Base-by-base conservation (phyloP, 1,140 invertebrate species). In the Chlorops oryzae region DNA sequence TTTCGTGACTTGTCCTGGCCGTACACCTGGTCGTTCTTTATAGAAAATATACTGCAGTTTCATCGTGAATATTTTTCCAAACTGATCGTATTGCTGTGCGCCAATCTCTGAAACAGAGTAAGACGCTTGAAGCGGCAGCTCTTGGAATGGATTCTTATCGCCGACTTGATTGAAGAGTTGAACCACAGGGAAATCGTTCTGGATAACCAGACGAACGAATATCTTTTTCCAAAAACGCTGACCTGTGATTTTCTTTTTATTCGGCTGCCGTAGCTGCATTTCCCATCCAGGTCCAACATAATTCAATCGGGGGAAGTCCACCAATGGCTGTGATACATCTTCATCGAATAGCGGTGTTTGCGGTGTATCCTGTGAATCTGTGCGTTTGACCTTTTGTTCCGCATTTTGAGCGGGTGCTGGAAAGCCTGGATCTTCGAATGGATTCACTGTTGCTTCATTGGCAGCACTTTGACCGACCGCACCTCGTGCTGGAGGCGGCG, bases 41-140 rank as follows among this genome's bases (percentile, higher is more conserved):
- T 99, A 99, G 73, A 97, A 96, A 24, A 98, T 88, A 66, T 98
- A 98, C 67, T 98, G 95, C 35, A 99, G 75, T 74, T 99, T 99
- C 13, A 98, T 82, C 0, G 96, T 99, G 74, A 99, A 98, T 59
- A 99, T 98, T 77, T 99, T 99, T 4, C 95, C 95, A 72, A 89
- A 99, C 64, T 96, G 88, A 77, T 99, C 96, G 72, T 91, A 97
- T 73, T 97, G 95, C 74, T 98, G 95, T 21, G 94, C 87, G n/a
- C 86, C 86, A 13, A 92, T 88, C 50, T 91, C 90, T 1, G 90
- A 93, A 5, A 92, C 87, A 0, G 90, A 93, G 69, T 96, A 96
- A 64, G 90, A 94, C 5, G 91, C 84, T 65, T 96, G 88, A 27
- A 98, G 74, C 1, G 92, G 92, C 37, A 97, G 77, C 76, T 97